phyloP scores from a whole-genome alignment of 2,888 invertebrate species.

The Drosophila demipolita region DNA sequence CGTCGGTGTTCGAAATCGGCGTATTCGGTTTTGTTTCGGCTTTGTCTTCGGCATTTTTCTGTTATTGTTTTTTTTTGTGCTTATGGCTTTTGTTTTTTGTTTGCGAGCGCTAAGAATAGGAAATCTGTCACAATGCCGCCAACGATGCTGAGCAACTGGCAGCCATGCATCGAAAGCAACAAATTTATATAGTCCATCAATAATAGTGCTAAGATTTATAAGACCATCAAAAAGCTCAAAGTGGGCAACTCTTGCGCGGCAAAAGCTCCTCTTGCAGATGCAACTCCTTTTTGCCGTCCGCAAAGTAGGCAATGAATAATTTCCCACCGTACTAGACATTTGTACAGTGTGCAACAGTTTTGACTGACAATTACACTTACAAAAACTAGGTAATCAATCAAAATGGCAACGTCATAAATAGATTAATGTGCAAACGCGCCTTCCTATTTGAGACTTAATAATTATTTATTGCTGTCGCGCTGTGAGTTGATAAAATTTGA shows the following conservation, averaged over 20 bases:
- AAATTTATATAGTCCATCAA: neutral
- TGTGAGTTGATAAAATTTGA: constrained; percentile 51
- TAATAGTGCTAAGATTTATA: constrained; percentile 3
- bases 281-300: constrained; percentile 39
- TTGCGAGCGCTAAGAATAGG: constrained; percentile 36
- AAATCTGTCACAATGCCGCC: constrained; percentile 57
- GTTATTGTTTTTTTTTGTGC: constrained; percentile 25
- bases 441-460: constrained; percentile 14
- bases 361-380: constrained; percentile 15
- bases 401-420: constrained; percentile 54
- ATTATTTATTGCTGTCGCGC: constrained; percentile 51
- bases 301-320: constrained; percentile 53
- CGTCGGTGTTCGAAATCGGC: constrained; percentile 39
- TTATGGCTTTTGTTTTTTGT: constrained; percentile 33
- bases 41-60: constrained; percentile 36
- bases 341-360: constrained; percentile 52
- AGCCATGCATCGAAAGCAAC: constrained; percentile 33
- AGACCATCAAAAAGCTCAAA: constrained; percentile 19
- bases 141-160: constrained; percentile 45
- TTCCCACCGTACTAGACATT: neutral
- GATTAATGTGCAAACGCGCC: constrained; percentile 29
- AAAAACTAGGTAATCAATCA: constrained; percentile 62
- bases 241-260: neutral
- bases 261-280: constrained; percentile 29
- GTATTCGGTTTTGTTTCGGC: constrained; percentile 38